A percentile compares a stretch with the other conserved stretches of the same genome.
Conservation (phyloP, 30 jellyfish, hydroid and myxozoan species). For the Turritopsis dohrnii region DNA sequence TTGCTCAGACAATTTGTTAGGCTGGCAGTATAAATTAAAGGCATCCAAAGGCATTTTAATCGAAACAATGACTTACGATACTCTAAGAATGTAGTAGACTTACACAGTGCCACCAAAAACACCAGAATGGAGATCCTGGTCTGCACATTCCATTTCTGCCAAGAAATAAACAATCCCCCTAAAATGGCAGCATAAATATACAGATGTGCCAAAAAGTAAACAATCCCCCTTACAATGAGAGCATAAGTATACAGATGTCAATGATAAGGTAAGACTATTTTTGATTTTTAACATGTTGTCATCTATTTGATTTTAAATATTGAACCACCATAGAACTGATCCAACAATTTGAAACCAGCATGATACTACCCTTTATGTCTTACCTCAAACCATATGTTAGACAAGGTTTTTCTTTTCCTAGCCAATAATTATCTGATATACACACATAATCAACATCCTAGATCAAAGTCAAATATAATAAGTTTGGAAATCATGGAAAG, state of each 20-base stretch:
- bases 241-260: no score
- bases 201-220: no score
- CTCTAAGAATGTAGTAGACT: constrained; percentile 20
- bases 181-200: no score
- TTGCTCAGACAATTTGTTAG: not conserved
- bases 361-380: no score
- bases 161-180: constrained; percentile 78
- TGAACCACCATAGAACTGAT: not conserved
- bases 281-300: not conserved
- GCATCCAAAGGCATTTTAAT: no score
- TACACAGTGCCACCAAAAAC: constrained; percentile 98
- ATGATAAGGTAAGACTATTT: no score
- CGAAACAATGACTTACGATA: no score
- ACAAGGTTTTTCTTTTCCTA: constrained; percentile 91
- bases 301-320: not conserved
- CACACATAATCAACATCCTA: constrained; percentile 92
- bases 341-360: not conserved
- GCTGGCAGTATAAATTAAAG: no score
- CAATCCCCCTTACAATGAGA: no score
- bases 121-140: constrained; percentile 89
- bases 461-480: not conserved
- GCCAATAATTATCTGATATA: constrained; percentile 94
- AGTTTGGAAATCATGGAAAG: not conserved
- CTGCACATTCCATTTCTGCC: constrained; percentile 76
- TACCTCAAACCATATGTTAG: constrained; percentile 93